Conservation (phyloP, 2,888 invertebrate species). For the Papilio gigon region DNA sequence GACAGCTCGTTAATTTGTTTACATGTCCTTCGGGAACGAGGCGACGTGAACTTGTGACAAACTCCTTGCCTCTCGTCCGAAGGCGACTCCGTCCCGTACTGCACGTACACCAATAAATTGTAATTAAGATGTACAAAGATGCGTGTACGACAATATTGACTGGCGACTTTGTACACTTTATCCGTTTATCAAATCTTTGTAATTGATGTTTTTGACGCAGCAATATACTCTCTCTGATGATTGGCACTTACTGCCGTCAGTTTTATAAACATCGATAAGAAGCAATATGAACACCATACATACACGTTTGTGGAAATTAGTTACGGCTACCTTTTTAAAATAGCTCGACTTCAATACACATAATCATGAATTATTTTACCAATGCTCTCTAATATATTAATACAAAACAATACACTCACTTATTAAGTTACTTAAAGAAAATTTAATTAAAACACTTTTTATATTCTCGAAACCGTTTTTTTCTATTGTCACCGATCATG, state of each 20-base stretch:
- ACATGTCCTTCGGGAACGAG: constrained; percentile 49
- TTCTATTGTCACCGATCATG: constrained; percentile 35
- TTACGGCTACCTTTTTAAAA: constrained; percentile 25
- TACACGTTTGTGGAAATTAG: constrained; percentile 43
- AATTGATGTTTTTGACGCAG: constrained; percentile 20
- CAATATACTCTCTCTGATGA: constrained; percentile 38
- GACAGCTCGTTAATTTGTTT: constrained; percentile 44
- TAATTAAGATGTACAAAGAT: constrained; percentile 55
- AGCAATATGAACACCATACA: constrained; percentile 42
- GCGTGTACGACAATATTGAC: constrained; percentile 6
- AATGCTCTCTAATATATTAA: background rate
- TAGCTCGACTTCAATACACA: constrained; percentile 8
- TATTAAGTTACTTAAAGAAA: background rate
- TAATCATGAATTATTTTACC: constrained; percentile 15
- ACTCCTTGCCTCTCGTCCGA: constrained; percentile 50
- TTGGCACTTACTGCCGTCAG: constrained; percentile 44
- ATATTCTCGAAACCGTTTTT: constrained; percentile 11
- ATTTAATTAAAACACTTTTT: constrained; percentile 11
- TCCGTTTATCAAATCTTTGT: constrained; percentile 21
- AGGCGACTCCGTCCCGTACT: constrained; percentile 53
- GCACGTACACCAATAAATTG: constrained; percentile 58
- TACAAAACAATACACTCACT: constrained; percentile 8
- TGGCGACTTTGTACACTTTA: constrained; percentile 10
- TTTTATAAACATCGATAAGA: constrained; percentile 50
- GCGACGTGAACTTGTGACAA: constrained; percentile 47